Evolutionary conservation across 1,140 invertebrate genomes (phyloP).

Genomic region (Zaprionus ghesquierei): DNA sequence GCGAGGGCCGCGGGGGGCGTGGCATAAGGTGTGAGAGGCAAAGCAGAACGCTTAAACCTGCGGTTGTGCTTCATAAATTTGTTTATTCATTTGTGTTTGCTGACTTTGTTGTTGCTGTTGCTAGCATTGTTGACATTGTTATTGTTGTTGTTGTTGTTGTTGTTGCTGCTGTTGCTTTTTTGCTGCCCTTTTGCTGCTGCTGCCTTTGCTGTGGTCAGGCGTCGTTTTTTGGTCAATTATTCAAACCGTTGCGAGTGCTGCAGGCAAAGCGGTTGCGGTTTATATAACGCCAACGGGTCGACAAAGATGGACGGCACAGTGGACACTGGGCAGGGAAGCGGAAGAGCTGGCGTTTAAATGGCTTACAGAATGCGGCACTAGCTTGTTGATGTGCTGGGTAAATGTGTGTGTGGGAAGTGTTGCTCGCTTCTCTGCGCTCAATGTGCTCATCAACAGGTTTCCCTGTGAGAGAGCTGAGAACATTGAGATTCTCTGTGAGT

Average conservation of each 20-base stretch:
- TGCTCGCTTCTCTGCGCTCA: slow-evolving; percentile 56
- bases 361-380: slow-evolving; percentile 34
- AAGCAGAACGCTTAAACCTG: slow-evolving; percentile 60
- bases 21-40: not conserved
- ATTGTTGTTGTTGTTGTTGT: slow-evolving; percentile 24
- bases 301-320: not conserved
- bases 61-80: slow-evolving; percentile 70
- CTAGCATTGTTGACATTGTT: not conserved
- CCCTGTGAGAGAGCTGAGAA: not conserved
- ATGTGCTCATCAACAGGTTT: slow-evolving; percentile 61
- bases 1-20: not conserved
- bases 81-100: slow-evolving; percentile 69
- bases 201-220: slow-evolving; percentile 67
- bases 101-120: not conserved
- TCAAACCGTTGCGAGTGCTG: slow-evolving; percentile 60
- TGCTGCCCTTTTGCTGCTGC: slow-evolving; percentile 36
- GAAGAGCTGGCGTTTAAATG: slow-evolving; percentile 55
- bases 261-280: slow-evolving; percentile 58
- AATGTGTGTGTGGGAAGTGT: slow-evolving; percentile 53
- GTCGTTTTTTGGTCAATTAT: slow-evolving; percentile 71
- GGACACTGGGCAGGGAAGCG: slow-evolving; percentile 1
- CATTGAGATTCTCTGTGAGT: slow-evolving; percentile 34
- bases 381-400: slow-evolving; percentile 49
- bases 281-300: slow-evolving; percentile 26
- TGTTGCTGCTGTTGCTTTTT: not conserved